These are phyloP conservation scores for Apocrypta bakeri DNA, from an alignment of 1,140 invertebrate genomes.

Conservation along the genomic window DNA sequence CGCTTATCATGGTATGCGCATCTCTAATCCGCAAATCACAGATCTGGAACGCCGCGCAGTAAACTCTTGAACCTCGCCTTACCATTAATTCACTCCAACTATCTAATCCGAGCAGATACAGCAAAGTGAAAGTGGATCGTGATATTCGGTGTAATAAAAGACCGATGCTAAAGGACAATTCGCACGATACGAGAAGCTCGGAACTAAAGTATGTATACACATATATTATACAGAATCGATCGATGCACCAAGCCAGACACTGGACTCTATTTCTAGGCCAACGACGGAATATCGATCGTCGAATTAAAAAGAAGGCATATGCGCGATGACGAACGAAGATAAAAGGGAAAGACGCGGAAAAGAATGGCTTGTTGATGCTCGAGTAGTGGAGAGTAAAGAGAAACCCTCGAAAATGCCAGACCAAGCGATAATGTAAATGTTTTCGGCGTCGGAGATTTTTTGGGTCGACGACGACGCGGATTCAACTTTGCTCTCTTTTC, in stretches of 20 bases:
- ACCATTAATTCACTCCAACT: not conserved
- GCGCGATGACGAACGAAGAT: not conserved
- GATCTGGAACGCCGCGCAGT: not conserved
- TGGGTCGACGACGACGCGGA: not conserved
- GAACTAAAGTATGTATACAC: too few relatives aligned
- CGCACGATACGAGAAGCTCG: not conserved
- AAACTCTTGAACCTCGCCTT: not conserved
- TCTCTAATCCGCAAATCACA: not conserved
- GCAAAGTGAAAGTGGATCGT: not conserved
- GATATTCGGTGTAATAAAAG: not conserved
- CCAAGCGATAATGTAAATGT: constrained; percentile 4
- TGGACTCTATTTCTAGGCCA: not conserved
- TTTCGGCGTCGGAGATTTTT: constrained; percentile 1
- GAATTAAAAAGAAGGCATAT: not conserved
- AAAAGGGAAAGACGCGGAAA: not conserved
- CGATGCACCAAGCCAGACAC: not conserved
- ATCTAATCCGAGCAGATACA: not conserved
- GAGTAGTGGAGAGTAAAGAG: too few relatives aligned
- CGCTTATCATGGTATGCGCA: too few relatives aligned
- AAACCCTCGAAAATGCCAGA: not conserved
- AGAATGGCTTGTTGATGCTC: too few relatives aligned
- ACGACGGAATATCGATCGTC: not conserved
- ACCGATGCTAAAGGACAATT: not conserved
- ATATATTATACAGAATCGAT: not conserved
- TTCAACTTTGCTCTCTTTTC: not conserved